Evolutionary conservation across 2,797 vertebrate genomes (phyloP), one percentile per base, ranked within the genome.

Genomic region (Hypotaenidia okinawae): DNA sequence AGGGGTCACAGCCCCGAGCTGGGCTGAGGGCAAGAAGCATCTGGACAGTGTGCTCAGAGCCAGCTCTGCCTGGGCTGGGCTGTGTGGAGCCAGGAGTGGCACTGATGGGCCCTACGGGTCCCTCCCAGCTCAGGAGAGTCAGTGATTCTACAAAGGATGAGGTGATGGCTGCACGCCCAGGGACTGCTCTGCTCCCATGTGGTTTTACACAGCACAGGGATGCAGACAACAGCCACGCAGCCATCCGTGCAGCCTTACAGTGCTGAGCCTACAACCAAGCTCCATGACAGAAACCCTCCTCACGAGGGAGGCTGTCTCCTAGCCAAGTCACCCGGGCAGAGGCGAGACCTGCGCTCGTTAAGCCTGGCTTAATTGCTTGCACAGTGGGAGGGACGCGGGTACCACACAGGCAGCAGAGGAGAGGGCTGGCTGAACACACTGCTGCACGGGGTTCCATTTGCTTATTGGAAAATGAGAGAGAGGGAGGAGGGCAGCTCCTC

Each of bases 401-500:
- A 37, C 6, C 1, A 2, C 2, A 1, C 3, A 6, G 12, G 68
- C 51, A 33, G n/a, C 1, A 22, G 22, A 35, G 70, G 55, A 55
- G 68, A 69, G 35, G 61, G 57, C 57, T 82, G 67, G 39, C 10
- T 59, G 47, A 49, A 32, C 57, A 32, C n/a, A 33, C 37, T n/a
- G 4, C 54, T 8, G 68, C 33, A 4, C 3, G 1, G 41, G 45
- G 66, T 18, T 92, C 75, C 10, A 15, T 66, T 62, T 61, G 47
- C 58, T 70, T 47, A 52, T 15, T 24, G 47, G 79, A 52, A 75
- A 90, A 82, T 18, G 63, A 63, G 58, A n/a, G 51, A 37, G 47
- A 75, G 63, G 59, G 58, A n/a, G 52, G 23, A 79, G 52, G n/a
- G 87, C 87, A 82, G 75, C 67, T 94, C 87, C 83, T 37, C 67